phyloP scores from a whole-genome alignment of 1,140 invertebrate species.

The Archegozetes longisetosus region DNA sequence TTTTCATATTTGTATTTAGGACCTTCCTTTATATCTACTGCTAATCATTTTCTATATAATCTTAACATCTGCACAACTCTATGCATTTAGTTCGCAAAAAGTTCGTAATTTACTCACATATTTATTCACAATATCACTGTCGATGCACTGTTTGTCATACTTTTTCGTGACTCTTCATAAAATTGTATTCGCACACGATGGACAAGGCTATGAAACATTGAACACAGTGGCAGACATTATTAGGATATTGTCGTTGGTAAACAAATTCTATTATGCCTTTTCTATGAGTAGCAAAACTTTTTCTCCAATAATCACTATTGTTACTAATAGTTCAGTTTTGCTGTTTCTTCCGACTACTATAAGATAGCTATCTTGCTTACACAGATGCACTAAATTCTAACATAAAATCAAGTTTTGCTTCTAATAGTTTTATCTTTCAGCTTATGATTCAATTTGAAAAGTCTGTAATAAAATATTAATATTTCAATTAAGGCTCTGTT shows the following conservation, averaged over 20 bases:
- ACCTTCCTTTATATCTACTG: conserved; percentile 50
- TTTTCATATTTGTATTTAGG: no score
- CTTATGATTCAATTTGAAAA: no score
- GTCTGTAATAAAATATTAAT: no score
- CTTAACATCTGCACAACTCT: conserved; percentile 69
- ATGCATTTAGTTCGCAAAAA: conserved; percentile 65
- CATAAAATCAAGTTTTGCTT: no score
- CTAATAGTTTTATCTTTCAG: no score
- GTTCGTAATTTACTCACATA: conserved; percentile 81
- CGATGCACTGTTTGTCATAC: conserved; percentile 65
- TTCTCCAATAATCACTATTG: no score
- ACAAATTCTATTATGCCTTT: no score
- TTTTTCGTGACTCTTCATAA: conserved; percentile 74
- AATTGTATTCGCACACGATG: conserved; percentile 73
- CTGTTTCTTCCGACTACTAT: no score
- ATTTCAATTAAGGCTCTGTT: conserved; percentile 83
- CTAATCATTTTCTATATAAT: conserved; percentile 76
- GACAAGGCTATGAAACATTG: conserved; percentile 59
- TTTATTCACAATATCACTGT: conserved; percentile 67
- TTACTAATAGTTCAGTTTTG: no score
- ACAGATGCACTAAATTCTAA: no score
- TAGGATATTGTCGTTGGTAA: conserved; percentile 70
- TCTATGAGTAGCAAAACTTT: no score
- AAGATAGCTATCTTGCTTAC: no score
- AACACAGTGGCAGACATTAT: conserved; percentile 73